Conservation (phyloP, 2,797 vertebrate species). For the Sebastes wilsoni region DNA sequence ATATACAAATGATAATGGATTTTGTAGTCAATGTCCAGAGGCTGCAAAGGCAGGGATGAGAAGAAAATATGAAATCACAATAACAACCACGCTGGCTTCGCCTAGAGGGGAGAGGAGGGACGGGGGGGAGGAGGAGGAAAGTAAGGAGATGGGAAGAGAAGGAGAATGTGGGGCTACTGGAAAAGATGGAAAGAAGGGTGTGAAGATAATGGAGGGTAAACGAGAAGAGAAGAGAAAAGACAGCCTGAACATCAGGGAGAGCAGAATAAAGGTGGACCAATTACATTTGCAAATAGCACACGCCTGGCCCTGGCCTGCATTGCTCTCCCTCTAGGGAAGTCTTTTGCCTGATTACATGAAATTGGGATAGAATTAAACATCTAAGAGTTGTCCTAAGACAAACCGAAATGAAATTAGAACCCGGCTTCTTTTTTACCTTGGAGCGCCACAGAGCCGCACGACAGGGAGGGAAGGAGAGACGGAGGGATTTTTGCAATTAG, state of each 20-base stretch:
- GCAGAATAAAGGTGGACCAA: slow-evolving; percentile 87
- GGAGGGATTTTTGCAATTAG: slow-evolving; percentile 84
- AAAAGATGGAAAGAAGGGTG: slow-evolving; percentile 38
- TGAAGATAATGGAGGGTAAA: slow-evolving; percentile 58
- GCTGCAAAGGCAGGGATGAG: slow-evolving; percentile 94
- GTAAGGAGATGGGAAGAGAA: slow-evolving; percentile 44
- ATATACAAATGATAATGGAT: slow-evolving; percentile 99
- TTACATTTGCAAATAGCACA: slow-evolving; percentile 96
- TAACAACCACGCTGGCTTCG: slow-evolving; percentile 90
- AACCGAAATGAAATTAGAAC: slow-evolving; percentile 94
- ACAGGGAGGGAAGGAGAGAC: slow-evolving; percentile 61
- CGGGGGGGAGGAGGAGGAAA: background rate
- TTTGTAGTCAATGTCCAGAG: slow-evolving; percentile 99
- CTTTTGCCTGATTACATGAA: slow-evolving; percentile 96
- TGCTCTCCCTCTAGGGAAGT: slow-evolving; percentile 93
- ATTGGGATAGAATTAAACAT: slow-evolving; percentile 99
- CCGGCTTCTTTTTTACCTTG: slow-evolving; percentile 85
- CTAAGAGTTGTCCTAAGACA: slow-evolving; percentile 94
- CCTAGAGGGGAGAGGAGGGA: slow-evolving; percentile 63
- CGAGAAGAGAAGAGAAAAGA: slow-evolving; percentile 66
- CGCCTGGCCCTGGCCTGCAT: slow-evolving; percentile 87
- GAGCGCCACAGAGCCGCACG: slow-evolving; percentile 73
- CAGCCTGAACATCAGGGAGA: slow-evolving; percentile 58
- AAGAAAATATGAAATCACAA: slow-evolving; percentile 99
- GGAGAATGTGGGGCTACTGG: slow-evolving; percentile 25